Conservation (phyloP, 2,113 vertebrate species). For the Brevimyrus niger region DNA sequence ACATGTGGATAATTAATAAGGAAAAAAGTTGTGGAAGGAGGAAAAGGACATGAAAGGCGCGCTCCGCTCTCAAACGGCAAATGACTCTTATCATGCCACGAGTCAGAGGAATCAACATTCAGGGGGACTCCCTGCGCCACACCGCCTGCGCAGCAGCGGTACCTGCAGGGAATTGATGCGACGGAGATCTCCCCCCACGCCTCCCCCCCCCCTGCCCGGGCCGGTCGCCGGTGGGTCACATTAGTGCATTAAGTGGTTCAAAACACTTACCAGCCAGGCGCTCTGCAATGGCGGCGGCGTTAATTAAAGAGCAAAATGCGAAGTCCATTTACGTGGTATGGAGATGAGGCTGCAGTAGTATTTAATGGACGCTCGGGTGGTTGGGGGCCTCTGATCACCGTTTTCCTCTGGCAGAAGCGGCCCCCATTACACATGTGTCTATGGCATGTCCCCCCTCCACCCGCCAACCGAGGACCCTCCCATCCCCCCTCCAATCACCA, state of each 20-base stretch:
- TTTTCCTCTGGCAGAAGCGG: not conserved
- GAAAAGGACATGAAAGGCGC: not conserved
- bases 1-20: not conserved
- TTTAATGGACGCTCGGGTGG: not conserved
- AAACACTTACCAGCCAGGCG: not conserved
- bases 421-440: not conserved
- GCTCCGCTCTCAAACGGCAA: not conserved
- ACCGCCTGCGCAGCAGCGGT: not conserved
- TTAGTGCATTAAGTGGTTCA: constrained; percentile 8
- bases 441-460: not conserved
- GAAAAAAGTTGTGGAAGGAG: not conserved
- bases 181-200: not conserved
- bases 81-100: not conserved
- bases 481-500: no score
- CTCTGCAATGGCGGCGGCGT: not conserved
- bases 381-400: not conserved
- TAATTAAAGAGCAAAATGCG: constrained; percentile 17
- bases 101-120: not conserved
- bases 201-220: not conserved
- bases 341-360: not conserved
- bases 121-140: not conserved
- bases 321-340: constrained; percentile 13
- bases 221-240: constrained; percentile 7
- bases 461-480: not conserved
- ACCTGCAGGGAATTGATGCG: not conserved